Evolutionary conservation across 2,888 invertebrate genomes (phyloP).

Genomic region (Papilio elwesi): DNA sequence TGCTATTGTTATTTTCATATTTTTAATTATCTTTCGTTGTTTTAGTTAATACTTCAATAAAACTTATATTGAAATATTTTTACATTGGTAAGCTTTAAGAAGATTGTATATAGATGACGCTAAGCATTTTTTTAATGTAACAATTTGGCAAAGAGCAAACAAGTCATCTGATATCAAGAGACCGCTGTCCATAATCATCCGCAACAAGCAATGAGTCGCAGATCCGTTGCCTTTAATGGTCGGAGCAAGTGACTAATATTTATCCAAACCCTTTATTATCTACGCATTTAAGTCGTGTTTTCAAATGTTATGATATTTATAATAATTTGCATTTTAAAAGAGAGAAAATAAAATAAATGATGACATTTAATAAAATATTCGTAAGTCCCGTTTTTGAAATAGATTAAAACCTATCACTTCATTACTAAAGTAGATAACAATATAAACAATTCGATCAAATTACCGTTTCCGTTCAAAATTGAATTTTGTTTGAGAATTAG

Average conservation of each 20-base stretch:
- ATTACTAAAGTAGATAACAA: background rate
- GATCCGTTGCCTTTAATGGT: too few relatives aligned
- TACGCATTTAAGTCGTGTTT: too few relatives aligned
- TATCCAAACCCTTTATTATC: too few relatives aligned
- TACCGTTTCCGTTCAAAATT: slow-evolving; percentile 22
- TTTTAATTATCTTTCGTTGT: slow-evolving; percentile 13
- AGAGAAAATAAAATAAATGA: background rate
- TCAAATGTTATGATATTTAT: too few relatives aligned
- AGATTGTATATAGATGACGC: too few relatives aligned
- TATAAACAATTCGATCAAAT: background rate
- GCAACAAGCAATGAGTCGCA: too few relatives aligned
- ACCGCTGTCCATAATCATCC: too few relatives aligned
- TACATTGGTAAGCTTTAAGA: background rate
- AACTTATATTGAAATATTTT: background rate
- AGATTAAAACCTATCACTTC: background rate
- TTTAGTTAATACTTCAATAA: background rate
- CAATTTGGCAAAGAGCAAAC: too few relatives aligned
- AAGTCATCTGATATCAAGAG: too few relatives aligned
- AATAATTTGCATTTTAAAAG: too few relatives aligned
- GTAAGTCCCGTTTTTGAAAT: background rate
- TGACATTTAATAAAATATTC: background rate
- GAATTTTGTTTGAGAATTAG: slow-evolving; percentile 28
- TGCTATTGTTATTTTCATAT: slow-evolving; percentile 28
- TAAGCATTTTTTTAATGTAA: too few relatives aligned
- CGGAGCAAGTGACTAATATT: too few relatives aligned